A percentile compares a stretch with the other conserved stretches of the same genome.
These are phyloP conservation scores for Entelurus aequoreus DNA, from an alignment of 2,113 vertebrate genomes.

Conservation along the genomic window DNA sequence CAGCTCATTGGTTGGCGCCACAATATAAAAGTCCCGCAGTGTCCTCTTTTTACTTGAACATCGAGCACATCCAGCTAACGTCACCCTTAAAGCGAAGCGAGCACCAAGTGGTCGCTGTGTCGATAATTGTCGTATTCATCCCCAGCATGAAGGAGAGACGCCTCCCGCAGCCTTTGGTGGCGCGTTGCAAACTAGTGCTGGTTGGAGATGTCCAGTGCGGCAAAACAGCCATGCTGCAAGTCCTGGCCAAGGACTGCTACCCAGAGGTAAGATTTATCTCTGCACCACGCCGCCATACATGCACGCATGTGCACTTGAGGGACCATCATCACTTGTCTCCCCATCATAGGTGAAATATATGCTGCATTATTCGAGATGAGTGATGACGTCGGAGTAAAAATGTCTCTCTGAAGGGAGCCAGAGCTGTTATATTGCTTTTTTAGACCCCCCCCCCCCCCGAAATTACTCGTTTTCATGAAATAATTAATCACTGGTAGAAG, in stretches of 20 bases:
- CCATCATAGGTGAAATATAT: too few relatives aligned
- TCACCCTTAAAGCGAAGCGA: neutral
- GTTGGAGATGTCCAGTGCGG: slow-evolving; percentile 94
- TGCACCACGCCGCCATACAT: slow-evolving; percentile 1
- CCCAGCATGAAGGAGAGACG: slow-evolving; percentile 87
- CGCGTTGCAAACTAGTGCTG: slow-evolving; percentile 88
- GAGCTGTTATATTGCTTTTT: too few relatives aligned
- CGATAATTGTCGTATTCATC: slow-evolving; percentile 4
- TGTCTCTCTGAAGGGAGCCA: too few relatives aligned
- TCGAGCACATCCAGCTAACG: neutral
- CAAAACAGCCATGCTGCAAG: slow-evolving; percentile 96
- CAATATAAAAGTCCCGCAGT: slow-evolving; percentile 68
- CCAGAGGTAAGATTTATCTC: slow-evolving; percentile 79
- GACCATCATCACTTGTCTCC: neutral
- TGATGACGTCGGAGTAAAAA: too few relatives aligned
- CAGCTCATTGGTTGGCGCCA: slow-evolving; percentile 65
- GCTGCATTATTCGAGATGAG: too few relatives aligned
- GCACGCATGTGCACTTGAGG: too few relatives aligned
- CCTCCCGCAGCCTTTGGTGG: slow-evolving; percentile 76
- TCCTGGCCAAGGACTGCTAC: slow-evolving; percentile 92
- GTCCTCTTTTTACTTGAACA: slow-evolving; percentile 1
- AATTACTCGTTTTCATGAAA: too few relatives aligned
- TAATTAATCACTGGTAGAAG: too few relatives aligned
- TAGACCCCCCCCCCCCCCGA: too few relatives aligned
- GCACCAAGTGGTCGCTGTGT: neutral